Evolutionary conservation across 2,113 vertebrate species (phyloP).

Genomic region (Stictonetta naevosa): DNA sequence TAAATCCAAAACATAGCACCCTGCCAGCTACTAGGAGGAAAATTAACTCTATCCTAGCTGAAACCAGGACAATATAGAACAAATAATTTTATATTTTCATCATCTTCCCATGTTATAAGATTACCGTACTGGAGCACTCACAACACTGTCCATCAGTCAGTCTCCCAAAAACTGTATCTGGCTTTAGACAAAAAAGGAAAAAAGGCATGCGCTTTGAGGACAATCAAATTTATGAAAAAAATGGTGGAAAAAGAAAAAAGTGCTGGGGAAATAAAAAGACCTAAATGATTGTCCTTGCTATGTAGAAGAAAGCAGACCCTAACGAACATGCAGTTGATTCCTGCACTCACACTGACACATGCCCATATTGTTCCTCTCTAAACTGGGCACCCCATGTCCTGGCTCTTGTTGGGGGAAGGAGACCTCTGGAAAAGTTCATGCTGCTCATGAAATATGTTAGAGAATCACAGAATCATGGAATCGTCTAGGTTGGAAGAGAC

Average conservation of each 20-base stretch:
- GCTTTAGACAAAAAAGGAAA: not conserved
- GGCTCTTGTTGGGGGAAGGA: accelerated
- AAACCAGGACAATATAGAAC: not conserved
- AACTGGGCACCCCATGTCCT: accelerated
- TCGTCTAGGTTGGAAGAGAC: too few relatives aligned
- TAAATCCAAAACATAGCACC: too few relatives aligned
- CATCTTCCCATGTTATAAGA: accelerated
- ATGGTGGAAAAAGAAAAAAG: not conserved
- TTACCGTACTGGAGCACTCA: not conserved
- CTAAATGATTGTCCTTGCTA: not conserved
- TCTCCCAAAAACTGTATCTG: not conserved
- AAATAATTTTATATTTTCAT: not conserved
- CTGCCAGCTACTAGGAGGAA: too few relatives aligned
- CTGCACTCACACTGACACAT: accelerated
- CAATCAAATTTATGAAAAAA: not conserved
- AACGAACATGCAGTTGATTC: accelerated
- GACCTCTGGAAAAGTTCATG: not conserved
- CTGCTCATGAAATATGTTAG: not conserved
- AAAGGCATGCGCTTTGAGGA: not conserved
- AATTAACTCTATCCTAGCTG: too few relatives aligned
- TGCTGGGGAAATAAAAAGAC: not conserved
- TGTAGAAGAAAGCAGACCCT: not conserved
- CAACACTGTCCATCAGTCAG: too few relatives aligned
- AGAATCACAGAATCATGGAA: too few relatives aligned
- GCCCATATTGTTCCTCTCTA: not conserved